A percentile compares a stretch with the other conserved stretches of the same genome.
Conservation (phyloP, 2,113 vertebrate species). For the Suncus etruscus region DNA sequence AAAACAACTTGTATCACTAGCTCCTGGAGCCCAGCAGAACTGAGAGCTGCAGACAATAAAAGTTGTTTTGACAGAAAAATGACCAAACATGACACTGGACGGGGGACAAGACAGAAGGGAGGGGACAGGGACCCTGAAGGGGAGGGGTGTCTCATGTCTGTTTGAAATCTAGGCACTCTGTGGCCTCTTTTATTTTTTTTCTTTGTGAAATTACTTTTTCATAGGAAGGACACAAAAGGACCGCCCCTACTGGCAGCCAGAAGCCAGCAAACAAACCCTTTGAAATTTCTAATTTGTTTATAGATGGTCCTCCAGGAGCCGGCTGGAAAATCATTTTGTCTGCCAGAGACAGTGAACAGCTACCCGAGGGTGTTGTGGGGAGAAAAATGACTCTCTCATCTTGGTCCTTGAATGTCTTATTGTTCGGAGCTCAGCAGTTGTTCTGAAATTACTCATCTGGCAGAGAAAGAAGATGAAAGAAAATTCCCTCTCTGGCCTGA, state of each 20-base stretch:
- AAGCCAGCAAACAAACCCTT: conserved; percentile 78
- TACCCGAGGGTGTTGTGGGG: conserved; percentile 75
- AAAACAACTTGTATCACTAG: conserved; percentile 68
- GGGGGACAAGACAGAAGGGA: not conserved
- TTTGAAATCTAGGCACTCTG: not conserved
- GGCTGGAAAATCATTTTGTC: conserved; percentile 82
- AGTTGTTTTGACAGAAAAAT: conserved; percentile 79
- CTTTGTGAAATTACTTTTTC: conserved; percentile 80
- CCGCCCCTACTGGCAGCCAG: conserved; percentile 50
- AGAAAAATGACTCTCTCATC: conserved; percentile 76
- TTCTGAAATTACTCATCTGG: conserved; percentile 79
- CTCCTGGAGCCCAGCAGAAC: conserved; percentile 36
- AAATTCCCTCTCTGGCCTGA: conserved; percentile 47
- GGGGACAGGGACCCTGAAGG: not conserved
- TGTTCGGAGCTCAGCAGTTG: conserved; percentile 73
- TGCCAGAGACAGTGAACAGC: conserved; percentile 77
- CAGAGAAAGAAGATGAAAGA: conserved; percentile 75
- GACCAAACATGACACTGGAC: conserved; percentile 59
- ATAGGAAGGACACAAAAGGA: conserved; percentile 77
- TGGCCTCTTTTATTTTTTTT: conserved; percentile 1
- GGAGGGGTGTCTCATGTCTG: not conserved
- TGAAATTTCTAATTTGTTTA: conserved; percentile 83
- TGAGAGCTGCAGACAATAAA: conserved; percentile 65
- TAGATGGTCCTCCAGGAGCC: conserved; percentile 73
- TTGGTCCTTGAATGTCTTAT: conserved; percentile 74